Evolutionary conservation across 2,888 invertebrate genomes (phyloP), one percentile per base, ranked within the genome.

Genomic region (Liodrosophila aerea): DNA sequence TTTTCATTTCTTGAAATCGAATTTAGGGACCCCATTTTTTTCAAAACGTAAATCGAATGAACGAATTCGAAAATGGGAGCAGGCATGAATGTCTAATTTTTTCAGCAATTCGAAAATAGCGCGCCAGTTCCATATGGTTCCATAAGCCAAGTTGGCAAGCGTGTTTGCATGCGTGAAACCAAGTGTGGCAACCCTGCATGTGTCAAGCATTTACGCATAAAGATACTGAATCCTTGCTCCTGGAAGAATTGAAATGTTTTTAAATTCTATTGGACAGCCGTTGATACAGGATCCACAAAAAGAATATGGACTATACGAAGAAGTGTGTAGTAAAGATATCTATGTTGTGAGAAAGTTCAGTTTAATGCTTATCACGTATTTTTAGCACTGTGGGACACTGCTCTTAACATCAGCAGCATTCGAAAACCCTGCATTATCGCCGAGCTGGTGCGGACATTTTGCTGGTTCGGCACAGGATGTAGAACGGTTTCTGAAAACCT

Each of bases 231-330:
- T n/a, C n/a, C n/a, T 5, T 22, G 22, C 22, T 2, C 5, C 22
- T 22, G 5, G 5, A 22, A 4, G 22, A 5, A 5, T 22, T 22
- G 47, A 31, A 9, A 77, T 77, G 85, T 77, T 67, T 64, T 43
- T 77, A 30, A 77, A 77, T 45, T 52, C 61, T 29, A n/a, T 81
- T 12, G 84, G 74, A 0, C 82, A 84, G 29, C 77, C 77, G 0
- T 18, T 59, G 4, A 73, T 84, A 30, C 15, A 84, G n/a, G 16
- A 70, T 16, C 8, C 11, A 0, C 4, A 36, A 2, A 64, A 58
- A 12, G 36, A 5, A 0, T 77, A 83, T 36, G 54, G 59, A 0
- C 44, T 43, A 0, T 81, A 40, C 5, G 82, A 76, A 4, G 34
- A 66, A 45, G 81, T 70, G 22, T n/a, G 31, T 5, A n/a, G 4